Conservation (phyloP, 2,797 vertebrate genomes). For the Columba guinea region DNA sequence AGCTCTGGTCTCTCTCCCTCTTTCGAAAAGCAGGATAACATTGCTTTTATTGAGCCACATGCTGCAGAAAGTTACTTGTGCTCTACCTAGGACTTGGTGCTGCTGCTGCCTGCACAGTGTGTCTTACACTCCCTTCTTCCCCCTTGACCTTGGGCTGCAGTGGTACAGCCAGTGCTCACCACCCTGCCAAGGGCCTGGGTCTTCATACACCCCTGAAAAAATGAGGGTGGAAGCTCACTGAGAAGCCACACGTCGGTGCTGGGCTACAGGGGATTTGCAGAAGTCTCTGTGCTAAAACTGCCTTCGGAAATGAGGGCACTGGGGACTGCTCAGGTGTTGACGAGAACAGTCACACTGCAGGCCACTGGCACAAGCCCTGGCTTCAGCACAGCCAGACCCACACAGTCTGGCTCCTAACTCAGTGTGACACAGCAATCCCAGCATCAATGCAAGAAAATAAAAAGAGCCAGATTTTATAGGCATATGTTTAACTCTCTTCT, state of each 20-base stretch:
- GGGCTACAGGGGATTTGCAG: not conserved
- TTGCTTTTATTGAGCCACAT: not conserved
- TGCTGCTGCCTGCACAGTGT: not conserved
- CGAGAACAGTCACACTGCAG: not conserved
- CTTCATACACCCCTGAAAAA: not conserved
- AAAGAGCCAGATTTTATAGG: not conserved
- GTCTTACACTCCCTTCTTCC: not conserved
- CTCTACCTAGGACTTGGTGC: not conserved
- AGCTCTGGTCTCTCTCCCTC: not conserved
- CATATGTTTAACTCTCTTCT: not conserved
- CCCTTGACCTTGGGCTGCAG: not conserved
- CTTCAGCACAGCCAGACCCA: not conserved
- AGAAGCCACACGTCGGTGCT: not conserved
- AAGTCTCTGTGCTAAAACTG: not conserved
- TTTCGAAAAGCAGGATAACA: not conserved
- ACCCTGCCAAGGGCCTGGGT: not conserved
- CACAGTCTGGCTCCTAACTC: not conserved
- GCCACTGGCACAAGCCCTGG: not conserved
- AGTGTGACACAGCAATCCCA: not conserved
- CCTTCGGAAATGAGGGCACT: not conserved
- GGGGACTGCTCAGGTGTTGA: not conserved
- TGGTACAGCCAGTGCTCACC: not conserved
- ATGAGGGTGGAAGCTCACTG: not conserved
- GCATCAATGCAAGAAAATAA: not conserved
- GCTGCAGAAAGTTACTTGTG: not conserved